These are phyloP conservation scores for Acanthochromis polyacanthus DNA, from an alignment of 2,113 vertebrate species.

Conservation along the genomic window DNA sequence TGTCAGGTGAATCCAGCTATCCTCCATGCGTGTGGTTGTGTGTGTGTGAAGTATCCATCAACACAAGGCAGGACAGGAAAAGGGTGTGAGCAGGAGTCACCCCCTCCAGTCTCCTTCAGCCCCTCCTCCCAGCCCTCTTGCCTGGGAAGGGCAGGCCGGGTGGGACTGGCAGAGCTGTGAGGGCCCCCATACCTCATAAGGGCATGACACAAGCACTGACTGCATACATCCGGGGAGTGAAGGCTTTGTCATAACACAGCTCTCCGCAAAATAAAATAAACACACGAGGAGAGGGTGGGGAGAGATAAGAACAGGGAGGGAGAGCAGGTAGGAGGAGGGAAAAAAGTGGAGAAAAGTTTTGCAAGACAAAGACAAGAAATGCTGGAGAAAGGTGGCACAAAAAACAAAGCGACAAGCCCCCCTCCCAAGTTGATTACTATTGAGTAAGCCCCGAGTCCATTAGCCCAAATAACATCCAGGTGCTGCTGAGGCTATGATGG, in stretches of 20 bases:
- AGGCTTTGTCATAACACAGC: conserved; percentile 80
- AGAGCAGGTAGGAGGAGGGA: conserved; percentile 54
- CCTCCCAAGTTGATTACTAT: conserved; percentile 83
- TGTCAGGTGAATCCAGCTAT: conserved; percentile 40
- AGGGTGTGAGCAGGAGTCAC: conserved; percentile 68
- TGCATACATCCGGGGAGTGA: conserved; percentile 77
- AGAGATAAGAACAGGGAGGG: conserved; percentile 63
- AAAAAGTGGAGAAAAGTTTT: conserved; percentile 19
- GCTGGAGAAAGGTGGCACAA: conserved; percentile 54
- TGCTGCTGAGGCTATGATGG: conserved; percentile 79
- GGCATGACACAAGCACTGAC: conserved; percentile 80
- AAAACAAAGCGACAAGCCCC: conserved; percentile 79
- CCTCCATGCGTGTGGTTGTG: conserved; percentile 15
- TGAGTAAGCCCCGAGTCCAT: conserved; percentile 83
- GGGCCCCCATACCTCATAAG: conserved; percentile 80
- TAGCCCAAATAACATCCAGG: conserved; percentile 88
- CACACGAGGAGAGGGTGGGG: conserved; percentile 59
- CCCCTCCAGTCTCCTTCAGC: conserved; percentile 35
- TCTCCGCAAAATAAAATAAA: conserved; percentile 79
- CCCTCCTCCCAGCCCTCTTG: conserved; percentile 48
- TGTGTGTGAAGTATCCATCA: conserved; percentile 47
- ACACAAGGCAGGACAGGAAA: conserved; percentile 50
- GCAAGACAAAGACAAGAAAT: conserved; percentile 39
- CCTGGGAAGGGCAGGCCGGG: conserved; percentile 68
- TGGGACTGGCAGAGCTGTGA: conserved; percentile 69